Conservation (phyloP, 1,140 invertebrate species). For the Marisa cornuarietis region DNA sequence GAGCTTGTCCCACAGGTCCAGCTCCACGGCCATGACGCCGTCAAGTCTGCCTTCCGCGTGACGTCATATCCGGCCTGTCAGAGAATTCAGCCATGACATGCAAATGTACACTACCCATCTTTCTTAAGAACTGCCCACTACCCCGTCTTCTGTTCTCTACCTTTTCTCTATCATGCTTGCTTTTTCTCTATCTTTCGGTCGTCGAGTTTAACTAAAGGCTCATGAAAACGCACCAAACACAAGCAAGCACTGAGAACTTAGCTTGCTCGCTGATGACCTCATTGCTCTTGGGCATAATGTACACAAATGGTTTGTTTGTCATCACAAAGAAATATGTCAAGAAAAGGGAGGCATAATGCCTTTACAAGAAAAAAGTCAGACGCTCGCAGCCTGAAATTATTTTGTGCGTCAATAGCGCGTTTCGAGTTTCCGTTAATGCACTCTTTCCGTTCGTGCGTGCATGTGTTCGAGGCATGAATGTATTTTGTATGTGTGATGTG, state of each 20-base stretch:
- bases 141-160: no score
- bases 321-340: not conserved
- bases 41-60: not conserved
- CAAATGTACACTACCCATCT: no score
- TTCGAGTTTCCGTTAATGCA: not conserved
- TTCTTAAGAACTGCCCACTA: no score
- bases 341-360: not conserved
- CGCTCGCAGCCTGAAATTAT: not conserved
- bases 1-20: conserved; percentile 48
- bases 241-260: no score
- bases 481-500: not conserved
- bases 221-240: no score
- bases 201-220: no score
- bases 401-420: not conserved
- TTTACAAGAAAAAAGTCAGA: not conserved
- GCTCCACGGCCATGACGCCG: conserved; percentile 7
- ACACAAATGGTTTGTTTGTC: not conserved
- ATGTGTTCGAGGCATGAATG: not conserved
- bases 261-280: not conserved
- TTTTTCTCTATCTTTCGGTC: no score
- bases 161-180: no score
- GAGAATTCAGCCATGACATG: not conserved
- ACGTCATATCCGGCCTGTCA: not conserved
- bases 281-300: not conserved
- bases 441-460: not conserved